Base-by-base conservation (phyloP, 2,797 vertebrate species). In the Neoniphon sammara region DNA sequence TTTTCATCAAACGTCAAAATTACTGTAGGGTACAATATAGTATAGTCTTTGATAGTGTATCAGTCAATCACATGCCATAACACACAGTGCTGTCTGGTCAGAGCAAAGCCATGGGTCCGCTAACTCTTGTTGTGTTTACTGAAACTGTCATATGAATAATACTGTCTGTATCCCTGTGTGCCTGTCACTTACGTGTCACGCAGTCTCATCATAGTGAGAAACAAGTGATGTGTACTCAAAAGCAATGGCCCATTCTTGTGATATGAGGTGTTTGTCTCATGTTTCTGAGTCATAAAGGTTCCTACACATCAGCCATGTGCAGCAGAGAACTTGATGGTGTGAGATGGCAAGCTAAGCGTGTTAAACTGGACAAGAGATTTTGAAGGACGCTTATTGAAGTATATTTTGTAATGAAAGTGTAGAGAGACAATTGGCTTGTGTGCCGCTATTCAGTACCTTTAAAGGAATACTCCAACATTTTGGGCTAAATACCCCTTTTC, bases 251-350 rank as follows among this genome's bases (percentile, higher is more conserved):
- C 47, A 68, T 54, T 56, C 18, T 34, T 18, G n/a, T 23, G 39
- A 75, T 27, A 9, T 25, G 10, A 70, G 55, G 47, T 65, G 61
- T 52, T 52, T 52, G 50, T 20, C 36, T 23, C 15, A 34, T 23
- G 44, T 70, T 15, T 73, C 36, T 63, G 61, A 66, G 55, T 77
- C 70, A 61, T 20, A 67, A 18, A 6, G 44, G 49, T 70, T 76
- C 60, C 57, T 42, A 69, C 75, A 62, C 27, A 2, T 70, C 4
- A 20, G 53, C 49, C 21, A 25, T 39, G 47, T 67, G 30, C 27
- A 39, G 53, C 15, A n/a, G 42, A 31, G 9, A 56, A 34, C 54
- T n/a, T 14, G 20, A 2, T 27, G 53, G 1, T 54, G 36, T 36
- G 50, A 65, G n/a, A 14, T 66, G 39, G 34, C 42, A 67, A 3